Evolutionary conservation across 2,797 vertebrate species (phyloP), one percentile per base, ranked within the genome.

Genomic region (Enteromius afrohamiltoni): DNA sequence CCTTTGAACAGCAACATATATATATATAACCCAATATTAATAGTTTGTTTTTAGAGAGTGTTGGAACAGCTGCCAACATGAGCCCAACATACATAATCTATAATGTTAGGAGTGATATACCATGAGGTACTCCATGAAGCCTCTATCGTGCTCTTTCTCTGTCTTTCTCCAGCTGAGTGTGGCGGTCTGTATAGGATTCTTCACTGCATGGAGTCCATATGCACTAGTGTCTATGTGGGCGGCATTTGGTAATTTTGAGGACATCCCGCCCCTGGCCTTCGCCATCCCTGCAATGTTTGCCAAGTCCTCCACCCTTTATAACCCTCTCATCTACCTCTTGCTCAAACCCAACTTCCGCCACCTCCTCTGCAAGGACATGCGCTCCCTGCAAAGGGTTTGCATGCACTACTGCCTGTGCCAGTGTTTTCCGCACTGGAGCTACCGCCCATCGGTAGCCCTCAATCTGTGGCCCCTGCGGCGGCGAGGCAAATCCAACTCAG

Each of bases 281-380:
- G 92, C 92, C 47, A 79, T 93, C 21, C 91, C 93, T 2, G 92
- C 93, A 82, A 68, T 91, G 68, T 93, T 94, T 82, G 89, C 92
- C n/a, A 93, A 94, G 83, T 92, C 93, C 3, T 93, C 92, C 80
- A 92, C 91, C 6, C 85, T 94, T 65, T 93, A 91, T 86, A 94
- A 92, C 82, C 92, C 93, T 17, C 55, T 91, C 80, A 85, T 91
- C 77, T 92, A 89, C 85, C 89, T 94, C 55, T 80, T 93, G 58
- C 88, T 94, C 55, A 93, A 93, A 79, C 92, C 93, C n/a, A 92
- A 86, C 86, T 94, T 92, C 86, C 82, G 90, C 34, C 91, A 88
- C 23, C 65, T 83, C 0, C 65, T 93, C 3, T 26, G 68, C 64
- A 89, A 90, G 62, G 90, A 92, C 86, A 87, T 89, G 47, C 58